These are phyloP conservation scores for Lucilia sericata DNA, from an alignment of 1,140 invertebrate genomes.

Conservation along the genomic window DNA sequence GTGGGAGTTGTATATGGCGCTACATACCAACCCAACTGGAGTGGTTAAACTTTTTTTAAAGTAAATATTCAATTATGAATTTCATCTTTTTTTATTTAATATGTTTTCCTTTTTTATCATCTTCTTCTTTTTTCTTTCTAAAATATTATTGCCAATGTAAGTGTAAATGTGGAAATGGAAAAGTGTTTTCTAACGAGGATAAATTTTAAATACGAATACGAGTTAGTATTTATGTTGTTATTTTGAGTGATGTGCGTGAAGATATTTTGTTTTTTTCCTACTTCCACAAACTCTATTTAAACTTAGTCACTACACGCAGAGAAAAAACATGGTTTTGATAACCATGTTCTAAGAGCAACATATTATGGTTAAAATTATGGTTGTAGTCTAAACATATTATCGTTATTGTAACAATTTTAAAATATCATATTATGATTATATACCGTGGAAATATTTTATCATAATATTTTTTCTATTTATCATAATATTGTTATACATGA, in stretches of 20 bases:
- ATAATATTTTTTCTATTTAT: no score
- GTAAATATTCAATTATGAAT: conserved; percentile 27
- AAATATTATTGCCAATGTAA: conserved; percentile 9
- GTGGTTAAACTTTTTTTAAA: background rate
- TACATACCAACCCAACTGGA: background rate
- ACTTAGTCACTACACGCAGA: no score
- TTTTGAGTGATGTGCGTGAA: conserved; percentile 28
- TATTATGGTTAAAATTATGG: no score
- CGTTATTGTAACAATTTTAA: no score
- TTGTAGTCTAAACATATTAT: no score
- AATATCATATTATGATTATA: no score
- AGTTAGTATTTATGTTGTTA: conserved; percentile 20
- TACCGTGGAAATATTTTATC: no score
- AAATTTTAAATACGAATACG: background rate
- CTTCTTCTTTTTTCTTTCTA: no score
- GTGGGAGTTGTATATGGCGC: background rate
- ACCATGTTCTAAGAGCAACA: no score
- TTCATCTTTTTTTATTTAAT: background rate
- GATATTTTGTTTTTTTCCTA: background rate
- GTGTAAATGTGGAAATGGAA: background rate
- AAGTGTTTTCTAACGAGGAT: background rate
- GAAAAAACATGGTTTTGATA: no score
- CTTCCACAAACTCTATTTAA: background rate
- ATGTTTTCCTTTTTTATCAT: background rate
- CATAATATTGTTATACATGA: no score